Conservation (phyloP, 2,113 vertebrate species). For the Phaethornis superciliosus region DNA sequence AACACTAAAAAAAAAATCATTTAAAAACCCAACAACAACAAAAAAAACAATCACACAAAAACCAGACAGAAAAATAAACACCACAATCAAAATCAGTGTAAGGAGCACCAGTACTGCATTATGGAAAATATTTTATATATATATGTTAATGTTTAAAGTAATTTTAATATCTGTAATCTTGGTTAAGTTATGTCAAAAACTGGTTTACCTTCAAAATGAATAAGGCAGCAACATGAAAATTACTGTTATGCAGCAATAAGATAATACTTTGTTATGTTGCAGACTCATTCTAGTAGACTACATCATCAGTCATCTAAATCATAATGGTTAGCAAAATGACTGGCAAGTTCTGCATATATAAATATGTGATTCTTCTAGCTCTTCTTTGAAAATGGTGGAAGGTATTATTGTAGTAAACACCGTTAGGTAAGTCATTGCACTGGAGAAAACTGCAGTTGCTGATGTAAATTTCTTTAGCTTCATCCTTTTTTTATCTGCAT, state of each 20-base stretch:
- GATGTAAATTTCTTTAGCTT: not conserved
- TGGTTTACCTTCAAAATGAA: not conserved
- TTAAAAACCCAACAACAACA: no score
- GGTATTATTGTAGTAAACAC: not conserved
- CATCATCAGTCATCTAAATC: not conserved
- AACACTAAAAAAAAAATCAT: no score
- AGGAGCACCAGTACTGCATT: not conserved
- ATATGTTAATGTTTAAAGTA: not conserved
- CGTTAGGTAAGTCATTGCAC: not conserved
- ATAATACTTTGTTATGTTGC: not conserved
- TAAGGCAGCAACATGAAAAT: not conserved
- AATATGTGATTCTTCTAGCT: not conserved
- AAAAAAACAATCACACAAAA: no score
- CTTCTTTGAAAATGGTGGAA: not conserved
- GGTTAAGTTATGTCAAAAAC: not conserved
- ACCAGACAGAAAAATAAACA: not conserved
- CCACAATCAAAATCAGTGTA: fast-evolving
- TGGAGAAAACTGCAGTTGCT: not conserved
- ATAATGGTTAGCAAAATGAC: not conserved
- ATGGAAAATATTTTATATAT: not conserved
- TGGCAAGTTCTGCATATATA: slow-evolving; percentile 11
- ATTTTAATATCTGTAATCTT: not conserved
- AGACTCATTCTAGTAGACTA: not conserved
- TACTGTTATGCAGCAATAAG: not conserved
- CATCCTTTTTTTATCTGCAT: not conserved